A percentile compares a stretch with the other conserved stretches of the same genome.
Evolutionary conservation across 2,888 invertebrate species (phyloP).

Genomic region (Amphipyra berbera): DNA sequence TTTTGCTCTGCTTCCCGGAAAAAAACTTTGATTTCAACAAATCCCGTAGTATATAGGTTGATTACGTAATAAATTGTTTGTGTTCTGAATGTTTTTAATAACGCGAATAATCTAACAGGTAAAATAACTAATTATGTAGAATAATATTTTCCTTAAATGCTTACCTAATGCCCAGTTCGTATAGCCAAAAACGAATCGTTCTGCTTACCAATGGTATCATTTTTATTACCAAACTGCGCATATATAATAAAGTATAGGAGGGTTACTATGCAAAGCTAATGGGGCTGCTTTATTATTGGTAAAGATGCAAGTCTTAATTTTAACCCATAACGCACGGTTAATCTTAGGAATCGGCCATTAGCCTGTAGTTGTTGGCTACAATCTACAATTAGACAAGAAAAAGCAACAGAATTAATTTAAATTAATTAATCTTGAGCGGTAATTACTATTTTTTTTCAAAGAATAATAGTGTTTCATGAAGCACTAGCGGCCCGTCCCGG

Average conservation of each 20-base stretch:
- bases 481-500: too few species aligned
- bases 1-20: slow-evolving; percentile 31
- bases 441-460: slow-evolving; percentile 2
- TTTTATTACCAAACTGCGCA: too few species aligned
- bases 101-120: slow-evolving; percentile 13
- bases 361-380: background rate
- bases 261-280: too few species aligned
- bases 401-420: slow-evolving; percentile 5
- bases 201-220: too few species aligned
- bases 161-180: background rate
- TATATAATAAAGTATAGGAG: too few species aligned
- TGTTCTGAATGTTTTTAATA: background rate
- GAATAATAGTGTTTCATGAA: slow-evolving; percentile 13
- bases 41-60: slow-evolving; percentile 5
- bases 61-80: slow-evolving; percentile 5
- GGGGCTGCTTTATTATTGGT: too few species aligned
- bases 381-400: background rate
- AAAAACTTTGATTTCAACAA: slow-evolving; percentile 22
- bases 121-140: slow-evolving; percentile 14
- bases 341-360: too few species aligned
- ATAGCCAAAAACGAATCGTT: too few species aligned
- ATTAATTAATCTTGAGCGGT: slow-evolving; percentile 3
- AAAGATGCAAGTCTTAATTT: too few species aligned
- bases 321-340: too few species aligned
- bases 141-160: slow-evolving; percentile 8